Conservation (phyloP, 2,113 vertebrate species). For the Phoxinus phoxinus region DNA sequence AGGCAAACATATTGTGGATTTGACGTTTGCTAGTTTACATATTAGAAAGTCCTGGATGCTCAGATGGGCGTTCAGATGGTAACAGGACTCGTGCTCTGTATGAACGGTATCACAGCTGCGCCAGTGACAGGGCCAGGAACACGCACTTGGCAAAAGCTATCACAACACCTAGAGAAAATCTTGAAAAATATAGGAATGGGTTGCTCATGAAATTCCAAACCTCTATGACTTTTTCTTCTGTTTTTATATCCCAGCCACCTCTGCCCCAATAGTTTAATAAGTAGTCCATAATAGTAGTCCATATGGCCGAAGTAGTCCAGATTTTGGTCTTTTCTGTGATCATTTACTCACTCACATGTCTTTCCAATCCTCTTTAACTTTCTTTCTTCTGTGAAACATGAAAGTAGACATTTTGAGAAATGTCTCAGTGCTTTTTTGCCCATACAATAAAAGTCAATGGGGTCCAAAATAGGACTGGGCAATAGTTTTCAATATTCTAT, state of each 20-base stretch:
- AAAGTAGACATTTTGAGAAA: neutral
- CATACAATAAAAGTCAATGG: neutral
- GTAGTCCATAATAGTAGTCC: neutral
- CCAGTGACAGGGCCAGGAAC: constrained; percentile 59
- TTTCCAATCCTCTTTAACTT: neutral
- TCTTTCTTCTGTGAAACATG: neutral
- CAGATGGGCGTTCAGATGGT: constrained; percentile 64
- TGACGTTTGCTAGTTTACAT: constrained; percentile 63
- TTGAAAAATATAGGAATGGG: neutral
- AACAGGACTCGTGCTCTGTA: constrained; percentile 55
- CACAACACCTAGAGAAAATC: neutral
- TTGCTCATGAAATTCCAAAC: neutral
- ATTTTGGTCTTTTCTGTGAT: neutral
- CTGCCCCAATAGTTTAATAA: neutral
- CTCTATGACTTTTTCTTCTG: neutral
- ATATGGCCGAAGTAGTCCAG: neutral
- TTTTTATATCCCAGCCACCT: neutral
- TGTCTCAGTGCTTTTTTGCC: neutral
- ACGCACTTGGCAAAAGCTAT: constrained; percentile 57
- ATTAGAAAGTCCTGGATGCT: constrained; percentile 57
- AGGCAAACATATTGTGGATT: constrained; percentile 60
- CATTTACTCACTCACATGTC: neutral
- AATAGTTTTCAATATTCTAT: neutral
- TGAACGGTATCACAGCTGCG: constrained; percentile 44
- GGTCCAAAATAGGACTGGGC: neutral